Conservation (phyloP, 2,888 invertebrate genomes). For the Tethea ocularis region DNA sequence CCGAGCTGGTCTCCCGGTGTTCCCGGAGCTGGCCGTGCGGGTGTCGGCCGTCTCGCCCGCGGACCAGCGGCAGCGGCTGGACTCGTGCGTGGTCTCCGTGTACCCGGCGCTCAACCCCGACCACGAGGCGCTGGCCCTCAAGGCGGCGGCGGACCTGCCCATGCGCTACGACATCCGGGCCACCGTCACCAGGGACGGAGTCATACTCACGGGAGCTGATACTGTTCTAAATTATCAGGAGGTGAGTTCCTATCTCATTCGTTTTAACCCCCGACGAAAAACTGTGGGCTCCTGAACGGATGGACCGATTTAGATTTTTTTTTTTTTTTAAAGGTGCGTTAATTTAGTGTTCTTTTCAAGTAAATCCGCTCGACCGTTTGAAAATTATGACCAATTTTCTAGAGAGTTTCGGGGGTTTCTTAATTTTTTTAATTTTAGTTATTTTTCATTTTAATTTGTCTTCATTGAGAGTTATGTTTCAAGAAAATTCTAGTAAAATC, state of each 20-base stretch:
- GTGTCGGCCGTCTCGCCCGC: slow-evolving; percentile 69
- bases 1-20: slow-evolving; percentile 93
- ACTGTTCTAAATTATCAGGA: slow-evolving; percentile 91
- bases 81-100: slow-evolving; percentile 96
- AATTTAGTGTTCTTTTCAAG: no score
- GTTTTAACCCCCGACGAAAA: no score
- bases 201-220: slow-evolving; percentile 90
- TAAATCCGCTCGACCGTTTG: no score
- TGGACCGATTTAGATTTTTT: no score
- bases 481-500: no score
- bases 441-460: no score
- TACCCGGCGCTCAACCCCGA: slow-evolving; percentile 98
- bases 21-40: slow-evolving; percentile 92
- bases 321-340: no score
- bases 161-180: slow-evolving; percentile 89
- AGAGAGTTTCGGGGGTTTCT: no score
- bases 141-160: slow-evolving; percentile 87
- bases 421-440: no score
- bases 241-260: slow-evolving; percentile 67
- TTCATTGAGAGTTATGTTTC: no score
- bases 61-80: slow-evolving; percentile 86
- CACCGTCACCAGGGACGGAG: slow-evolving; percentile 95
- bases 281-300: no score
- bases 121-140: slow-evolving; percentile 94
- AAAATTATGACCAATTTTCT: no score